Base-by-base conservation (phyloP, 1,140 invertebrate genomes). In the Drosophila jambulina region DNA sequence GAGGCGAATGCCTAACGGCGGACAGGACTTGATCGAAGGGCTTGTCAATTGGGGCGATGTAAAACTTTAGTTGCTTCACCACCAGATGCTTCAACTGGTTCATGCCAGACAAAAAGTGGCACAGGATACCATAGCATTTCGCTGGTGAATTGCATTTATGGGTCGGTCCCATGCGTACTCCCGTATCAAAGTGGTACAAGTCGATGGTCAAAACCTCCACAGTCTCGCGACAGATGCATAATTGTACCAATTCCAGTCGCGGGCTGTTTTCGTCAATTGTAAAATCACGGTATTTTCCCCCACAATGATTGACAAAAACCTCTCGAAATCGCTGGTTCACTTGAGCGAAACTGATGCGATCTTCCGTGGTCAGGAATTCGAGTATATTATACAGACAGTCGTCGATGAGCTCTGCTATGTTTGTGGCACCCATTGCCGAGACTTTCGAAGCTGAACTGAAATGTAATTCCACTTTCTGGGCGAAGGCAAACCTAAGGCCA, bases 341-440 rank as follows among this genome's bases (percentile, higher is more conserved):
- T 54, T 83, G 80, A 0, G 76, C 64, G 19, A 83, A 88, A 27
- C 19, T 53, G 27, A 68, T 63, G 13, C 51, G 45, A 25, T 88
- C 80, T 10, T 56, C 42, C 12, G n/a, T 4, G 9, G 72, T 3
- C 8, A 87, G 36, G 45, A 56, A 57, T 0, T 34, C 38, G 3
- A 88, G 49, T 42, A 87, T 53, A 63, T 80, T 42, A 25, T 46
- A 45, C 0, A 87, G 63, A 25, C 84, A 83, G 48, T 87, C 83
- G 40, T 78, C 64, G 10, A 68, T 36, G 17, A 87, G 70, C 15
- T 83, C 58, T 13, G 60, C 53, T 32, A 87, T 71, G 58, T 64
- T 70, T n/a, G 48, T 42, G 21, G 19, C 19, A 62, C 61, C 38
- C 77, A 78, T 83, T 57, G 59, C 34, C 13, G 5, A n/a, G 17